Evolutionary conservation across 2,888 invertebrate genomes (phyloP).

Genomic region (Cheilosia vulpina): DNA sequence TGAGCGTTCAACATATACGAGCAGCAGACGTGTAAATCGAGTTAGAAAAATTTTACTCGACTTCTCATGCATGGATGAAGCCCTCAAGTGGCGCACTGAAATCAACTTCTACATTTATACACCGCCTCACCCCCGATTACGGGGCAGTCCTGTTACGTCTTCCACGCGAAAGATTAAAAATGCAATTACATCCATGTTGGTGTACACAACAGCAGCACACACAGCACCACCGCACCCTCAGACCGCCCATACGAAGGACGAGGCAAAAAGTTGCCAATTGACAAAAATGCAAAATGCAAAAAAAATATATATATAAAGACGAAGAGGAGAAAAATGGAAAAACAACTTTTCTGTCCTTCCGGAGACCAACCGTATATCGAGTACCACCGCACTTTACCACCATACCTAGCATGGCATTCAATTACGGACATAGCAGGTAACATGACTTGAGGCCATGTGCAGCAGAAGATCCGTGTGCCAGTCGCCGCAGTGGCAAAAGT

Average conservation of each 20-base stretch:
- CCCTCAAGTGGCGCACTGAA: conserved; percentile 63
- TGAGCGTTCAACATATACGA: neutral
- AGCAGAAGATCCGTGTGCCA: conserved; percentile 40
- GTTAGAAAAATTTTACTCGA: conserved; percentile 72
- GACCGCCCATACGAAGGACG: conserved; percentile 4
- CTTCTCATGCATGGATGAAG: conserved; percentile 65
- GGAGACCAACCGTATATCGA: conserved; percentile 32
- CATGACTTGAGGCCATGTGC: conserved; percentile 65
- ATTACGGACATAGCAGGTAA: conserved; percentile 67
- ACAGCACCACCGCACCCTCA: neutral
- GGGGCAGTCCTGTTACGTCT: conserved; percentile 28
- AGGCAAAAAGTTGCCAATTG: conserved; percentile 42
- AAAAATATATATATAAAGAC: neutral
- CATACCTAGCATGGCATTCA: conserved; percentile 54
- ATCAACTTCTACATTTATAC: conserved; percentile 31
- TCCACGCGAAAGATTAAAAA: conserved; percentile 71
- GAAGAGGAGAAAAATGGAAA: conserved; percentile 2
- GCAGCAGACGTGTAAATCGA: conserved; percentile 69
- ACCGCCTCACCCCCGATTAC: neutral
- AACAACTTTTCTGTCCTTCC: conserved; percentile 49
- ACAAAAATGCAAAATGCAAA: conserved; percentile 18
- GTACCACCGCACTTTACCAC: conserved; percentile 30
- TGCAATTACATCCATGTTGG: conserved; percentile 71
- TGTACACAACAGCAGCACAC: conserved; percentile 39
- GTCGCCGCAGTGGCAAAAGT: conserved; percentile 40